These are phyloP conservation scores for Centrocercus urophasianus DNA, from an alignment of 2,113 vertebrate species.

Conservation along the genomic window DNA sequence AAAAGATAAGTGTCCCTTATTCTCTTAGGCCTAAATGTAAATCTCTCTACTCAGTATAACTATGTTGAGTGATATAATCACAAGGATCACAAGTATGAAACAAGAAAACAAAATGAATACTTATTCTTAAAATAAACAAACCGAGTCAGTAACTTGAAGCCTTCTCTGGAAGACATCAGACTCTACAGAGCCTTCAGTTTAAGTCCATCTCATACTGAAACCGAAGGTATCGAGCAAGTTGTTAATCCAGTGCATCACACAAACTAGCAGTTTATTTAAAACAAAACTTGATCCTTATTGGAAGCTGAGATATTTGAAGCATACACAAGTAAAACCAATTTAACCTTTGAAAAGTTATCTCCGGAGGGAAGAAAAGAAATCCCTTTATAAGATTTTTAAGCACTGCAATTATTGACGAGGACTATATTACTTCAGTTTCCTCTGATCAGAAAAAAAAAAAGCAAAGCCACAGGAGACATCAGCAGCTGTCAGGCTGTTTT, in stretches of 20 bases:
- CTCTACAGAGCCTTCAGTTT: no score
- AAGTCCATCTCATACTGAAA: slow-evolving; percentile 13
- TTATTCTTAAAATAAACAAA: not conserved
- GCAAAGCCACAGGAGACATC: slow-evolving; percentile 77
- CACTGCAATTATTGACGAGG: slow-evolving; percentile 85
- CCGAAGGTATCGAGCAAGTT: slow-evolving; percentile 21
- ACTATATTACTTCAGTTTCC: slow-evolving; percentile 83
- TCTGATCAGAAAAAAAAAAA: slow-evolving; percentile 81
- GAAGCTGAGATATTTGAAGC: slow-evolving; percentile 74
- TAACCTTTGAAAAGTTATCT: slow-evolving; percentile 85
- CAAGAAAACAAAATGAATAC: not conserved
- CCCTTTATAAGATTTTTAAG: slow-evolving; percentile 87
- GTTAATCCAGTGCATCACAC: slow-evolving; percentile 69
- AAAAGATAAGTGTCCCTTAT: not conserved
- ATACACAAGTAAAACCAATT: slow-evolving; percentile 84
- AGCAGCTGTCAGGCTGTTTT: slow-evolving; percentile 86
- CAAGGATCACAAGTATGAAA: not conserved
- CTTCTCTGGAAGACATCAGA: not conserved
- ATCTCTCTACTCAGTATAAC: not conserved
- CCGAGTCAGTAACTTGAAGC: not conserved
- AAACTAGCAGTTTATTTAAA: slow-evolving; percentile 80
- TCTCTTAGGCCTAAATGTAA: not conserved
- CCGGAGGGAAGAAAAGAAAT: slow-evolving; percentile 80
- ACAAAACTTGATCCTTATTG: slow-evolving; percentile 76
- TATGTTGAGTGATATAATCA: not conserved